These are phyloP conservation scores for Pipa parva DNA, from an alignment of 2,113 vertebrate species.

Conservation along the genomic window DNA sequence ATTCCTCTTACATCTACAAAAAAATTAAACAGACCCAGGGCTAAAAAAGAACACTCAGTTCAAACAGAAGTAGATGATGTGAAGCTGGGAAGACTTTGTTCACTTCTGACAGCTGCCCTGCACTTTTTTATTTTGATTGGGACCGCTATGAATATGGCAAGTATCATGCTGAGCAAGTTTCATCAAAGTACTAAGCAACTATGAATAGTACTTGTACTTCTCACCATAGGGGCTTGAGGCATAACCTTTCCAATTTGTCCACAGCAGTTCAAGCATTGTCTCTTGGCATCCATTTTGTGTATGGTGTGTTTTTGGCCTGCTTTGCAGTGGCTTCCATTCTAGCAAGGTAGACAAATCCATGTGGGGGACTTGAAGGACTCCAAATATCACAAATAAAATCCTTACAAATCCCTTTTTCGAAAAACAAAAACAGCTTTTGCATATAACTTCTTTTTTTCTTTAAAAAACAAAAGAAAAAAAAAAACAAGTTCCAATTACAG, in stretches of 20 bases:
- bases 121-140: background rate
- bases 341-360: background rate
- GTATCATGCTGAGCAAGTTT: background rate
- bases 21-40: too few species aligned
- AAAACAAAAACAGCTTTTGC: constrained; percentile 38
- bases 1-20: too few species aligned
- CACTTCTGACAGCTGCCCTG: background rate
- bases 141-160: background rate
- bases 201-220: background rate
- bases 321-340: constrained; percentile 29
- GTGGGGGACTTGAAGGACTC: constrained; percentile 14
- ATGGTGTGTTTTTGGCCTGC: background rate
- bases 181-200: background rate
- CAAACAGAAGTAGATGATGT: background rate
- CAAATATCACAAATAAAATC: constrained; percentile 20
- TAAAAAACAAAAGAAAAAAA: constrained; percentile 39
- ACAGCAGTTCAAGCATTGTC: background rate
- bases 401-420: constrained; percentile 11
- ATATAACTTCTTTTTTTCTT: constrained; percentile 16
- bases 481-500: constrained; percentile 31
- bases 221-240: constrained; percentile 1
- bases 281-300: constrained; percentile 15
- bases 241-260: background rate
- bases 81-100: background rate
- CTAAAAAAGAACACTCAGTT: too few species aligned